Evolutionary conservation across 1,140 invertebrate genomes (phyloP), one percentile per base, ranked within the genome.

Genomic region (Cherax quadricarinatus): DNA sequence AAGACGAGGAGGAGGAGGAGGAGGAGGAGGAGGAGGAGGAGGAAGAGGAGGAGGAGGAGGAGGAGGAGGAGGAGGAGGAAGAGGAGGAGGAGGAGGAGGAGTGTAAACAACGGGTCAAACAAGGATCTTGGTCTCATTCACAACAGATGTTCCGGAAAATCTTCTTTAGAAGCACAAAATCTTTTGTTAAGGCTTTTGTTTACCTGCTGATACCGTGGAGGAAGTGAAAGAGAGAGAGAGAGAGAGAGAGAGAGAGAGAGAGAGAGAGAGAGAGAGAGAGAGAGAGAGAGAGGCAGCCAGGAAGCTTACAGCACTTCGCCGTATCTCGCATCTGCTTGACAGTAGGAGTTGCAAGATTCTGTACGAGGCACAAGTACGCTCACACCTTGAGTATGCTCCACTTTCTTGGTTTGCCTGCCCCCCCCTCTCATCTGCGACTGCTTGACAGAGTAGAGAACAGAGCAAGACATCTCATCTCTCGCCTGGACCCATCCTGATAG

Each of bases 281-380:
- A 41, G 30, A 82, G 51, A 82, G 80, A 82, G 49, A 53, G 80
- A 30, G 7, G n/a, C n/a, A n/a, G n/a, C n/a, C n/a, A n/a, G n/a
- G n/a, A n/a, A n/a, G n/a, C n/a, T n/a, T n/a, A n/a, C n/a, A n/a
- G n/a, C n/a, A n/a, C n/a, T n/a, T n/a, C n/a, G n/a, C n/a, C n/a
- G n/a, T n/a, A n/a, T n/a, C n/a, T n/a, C n/a, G n/a, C n/a, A n/a
- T n/a, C n/a, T n/a, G n/a, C n/a, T n/a, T n/a, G n/a, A n/a, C n/a
- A n/a, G n/a, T n/a, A n/a, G n/a, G n/a, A n/a, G n/a, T n/a, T n/a
- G n/a, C n/a, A n/a, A n/a, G n/a, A n/a, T n/a, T n/a, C n/a, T n/a
- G n/a, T n/a, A n/a, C n/a, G n/a, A n/a, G n/a, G n/a, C n/a, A n/a
- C n/a, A n/a, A n/a, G n/a, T n/a, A n/a, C n/a, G n/a, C n/a, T n/a